Evolutionary conservation across 30 jellyfish, hydroid and myxozoan species (phyloP), one percentile per base, ranked within the genome.

Genomic region (Clytia hemisphaerica): DNA sequence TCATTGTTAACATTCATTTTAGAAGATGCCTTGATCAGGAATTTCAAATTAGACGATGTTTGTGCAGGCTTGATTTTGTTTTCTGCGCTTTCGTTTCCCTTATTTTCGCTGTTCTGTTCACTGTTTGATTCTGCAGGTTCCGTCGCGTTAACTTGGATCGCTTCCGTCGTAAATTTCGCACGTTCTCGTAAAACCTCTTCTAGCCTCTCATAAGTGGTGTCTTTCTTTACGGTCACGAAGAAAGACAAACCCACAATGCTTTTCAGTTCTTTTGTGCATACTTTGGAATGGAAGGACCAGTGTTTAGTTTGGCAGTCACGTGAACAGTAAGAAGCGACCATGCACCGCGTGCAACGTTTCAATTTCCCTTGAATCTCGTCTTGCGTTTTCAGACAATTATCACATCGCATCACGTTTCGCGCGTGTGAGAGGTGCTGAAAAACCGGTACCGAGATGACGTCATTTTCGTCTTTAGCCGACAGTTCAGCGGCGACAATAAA

Each of bases 261-360:
- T 71, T 61, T 80, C 35, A 75, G 36, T 46, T 82, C 92, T 44
- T 80, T 89, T 21, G 77, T 67, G 65, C 98, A 89, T 1, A 53
- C 84, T 31, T 38, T 61, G 31, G 61, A 81, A 53, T 89, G 98
- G 14, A 28, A 10, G 4, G 69, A 36, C 98, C 98, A 89, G 60
- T 89, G 95, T 40, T 71, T 75, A 24, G 71, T 47, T 71, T 89
- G 98, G 54, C 98, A 89, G 40, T 76, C 93, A 14, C 91, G 75
- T 34, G 86, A 42, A 67, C 98, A 89, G 51, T 89, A 89, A 12
- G 98, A 88, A 4, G 81, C 83, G 22, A 47, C 74, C 80, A 76
- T 29, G 57, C 98, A 89, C 1, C 93, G 79, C 1, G 98, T 75
- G 82, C 98, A 89, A 4, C 98, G 92, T 32, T 89, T 89, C 66